Conservation (phyloP, 2,888 invertebrate species). For the Phengaris arion region DNA sequence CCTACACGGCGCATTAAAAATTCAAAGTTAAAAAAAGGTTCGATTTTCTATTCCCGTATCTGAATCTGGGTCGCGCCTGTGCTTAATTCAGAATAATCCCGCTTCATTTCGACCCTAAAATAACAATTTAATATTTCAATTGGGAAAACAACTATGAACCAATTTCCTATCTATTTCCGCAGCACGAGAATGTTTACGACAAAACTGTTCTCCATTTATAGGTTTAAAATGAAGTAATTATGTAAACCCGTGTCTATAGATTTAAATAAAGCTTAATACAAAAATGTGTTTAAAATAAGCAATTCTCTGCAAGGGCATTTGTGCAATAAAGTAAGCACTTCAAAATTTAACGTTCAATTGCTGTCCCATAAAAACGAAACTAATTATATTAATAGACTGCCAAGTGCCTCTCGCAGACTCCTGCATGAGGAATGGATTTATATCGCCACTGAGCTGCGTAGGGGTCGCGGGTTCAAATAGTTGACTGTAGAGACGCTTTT, state of each 20-base stretch:
- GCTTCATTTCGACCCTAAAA: conserved; percentile 22
- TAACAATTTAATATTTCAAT: conserved; percentile 25
- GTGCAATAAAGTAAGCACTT: conserved; percentile 16
- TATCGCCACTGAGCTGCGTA: not conserved
- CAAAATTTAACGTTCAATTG: conserved; percentile 6
- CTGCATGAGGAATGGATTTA: conserved; percentile 2
- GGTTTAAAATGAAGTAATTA: not conserved
- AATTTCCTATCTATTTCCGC: conserved; percentile 18
- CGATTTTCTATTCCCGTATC: conserved; percentile 19
- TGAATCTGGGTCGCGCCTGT: conserved; percentile 11
- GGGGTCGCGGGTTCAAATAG: conserved; percentile 10
- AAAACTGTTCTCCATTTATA: not conserved
- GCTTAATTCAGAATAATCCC: conserved; percentile 8
- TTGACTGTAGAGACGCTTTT: no score
- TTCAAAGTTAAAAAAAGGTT: conserved; percentile 22
- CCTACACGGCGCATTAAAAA: conserved; percentile 13
- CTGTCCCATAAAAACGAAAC: conserved; percentile 22
- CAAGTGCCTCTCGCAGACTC: conserved; percentile 2
- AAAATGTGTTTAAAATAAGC: not conserved
- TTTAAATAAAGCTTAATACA: not conserved
- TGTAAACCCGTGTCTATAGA: not conserved
- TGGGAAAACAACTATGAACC: conserved; percentile 16
- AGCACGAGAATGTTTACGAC: not conserved
- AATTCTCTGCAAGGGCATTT: not conserved
- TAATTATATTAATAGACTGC: conserved; percentile 18